Evolutionary conservation across 2,797 vertebrate genomes (phyloP), one percentile per base, ranked within the genome.

Genomic region (Pipistrellus pipistrellus): DNA sequence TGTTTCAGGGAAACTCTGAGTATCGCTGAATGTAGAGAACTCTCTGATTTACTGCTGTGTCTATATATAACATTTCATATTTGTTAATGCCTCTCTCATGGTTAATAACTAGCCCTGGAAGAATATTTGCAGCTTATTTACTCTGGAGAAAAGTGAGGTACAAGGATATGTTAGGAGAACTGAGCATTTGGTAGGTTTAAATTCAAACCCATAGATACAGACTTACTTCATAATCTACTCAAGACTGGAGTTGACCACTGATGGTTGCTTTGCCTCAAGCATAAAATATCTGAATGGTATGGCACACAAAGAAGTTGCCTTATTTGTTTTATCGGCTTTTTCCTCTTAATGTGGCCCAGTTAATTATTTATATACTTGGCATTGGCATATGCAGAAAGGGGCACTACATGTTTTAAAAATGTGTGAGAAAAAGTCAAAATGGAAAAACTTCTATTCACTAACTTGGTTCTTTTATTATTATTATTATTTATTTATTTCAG

Each of bases 101-200:
- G 38, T 68, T 90, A 95, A 87, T 87, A 85, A 89, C 23, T 48
- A 85, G 55, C n/a, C 44, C 85, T 83, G 12, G n/a, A 87, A 93
- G 83, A 85, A 88, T 51, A 66, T 76, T n/a, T 95, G 14, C 35
- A 71, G 35, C 27, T 72, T 21, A 75, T 69, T 94, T 76, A 68
- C n/a, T 13, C 53, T 32, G 27, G 75, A 92, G 72, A 91, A 85
- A 92, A 41, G 5, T 17, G 30, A 90, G 12, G n/a, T 62, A 21
- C 8, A 76, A 48, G 27, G 66, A 78, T 32, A 23, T 12, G 1
- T 8, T 30, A 5, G 8, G 5, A 8, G 27, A 27, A 68, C 3
- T 38, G 88, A 12, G 12, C 21, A 48, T 48, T 38, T 90, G 11
- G 1, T 23, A 15, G 17, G 73, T 25, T 88, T 57, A 21, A 55